Conservation (phyloP, 2,888 invertebrate species). For the Macroteleia sp. region DNA sequence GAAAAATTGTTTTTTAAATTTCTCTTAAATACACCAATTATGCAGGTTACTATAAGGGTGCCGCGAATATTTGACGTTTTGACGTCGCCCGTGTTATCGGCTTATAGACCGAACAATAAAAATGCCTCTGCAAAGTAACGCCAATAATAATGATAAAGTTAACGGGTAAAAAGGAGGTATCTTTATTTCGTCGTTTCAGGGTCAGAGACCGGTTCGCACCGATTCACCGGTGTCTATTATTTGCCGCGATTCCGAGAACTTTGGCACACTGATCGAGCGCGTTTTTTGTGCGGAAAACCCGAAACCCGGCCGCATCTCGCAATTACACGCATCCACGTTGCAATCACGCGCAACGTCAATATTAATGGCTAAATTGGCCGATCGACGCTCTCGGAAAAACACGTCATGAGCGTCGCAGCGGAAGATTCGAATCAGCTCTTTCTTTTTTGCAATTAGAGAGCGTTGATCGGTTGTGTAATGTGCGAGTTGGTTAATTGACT, state of each 20-base stretch:
- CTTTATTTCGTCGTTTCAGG: slow-evolving; percentile 63
- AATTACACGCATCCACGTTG: slow-evolving; percentile 76
- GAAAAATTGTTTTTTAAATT: too few species aligned
- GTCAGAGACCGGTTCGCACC: slow-evolving; percentile 64
- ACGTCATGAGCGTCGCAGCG: slow-evolving; percentile 10
- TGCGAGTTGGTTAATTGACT: slow-evolving; percentile 46
- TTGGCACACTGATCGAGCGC: slow-evolving; percentile 56
- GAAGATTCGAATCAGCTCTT: not conserved
- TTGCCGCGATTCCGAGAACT: slow-evolving; percentile 74
- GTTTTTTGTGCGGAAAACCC: slow-evolving; percentile 67
- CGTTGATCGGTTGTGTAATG: slow-evolving; percentile 17
- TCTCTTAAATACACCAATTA: too few species aligned
- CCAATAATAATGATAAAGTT: slow-evolving; percentile 58
- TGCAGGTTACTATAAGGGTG: too few species aligned
- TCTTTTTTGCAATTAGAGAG: slow-evolving; percentile 35
- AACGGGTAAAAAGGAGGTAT: slow-evolving; percentile 56
- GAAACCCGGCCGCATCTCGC: slow-evolving; percentile 73
- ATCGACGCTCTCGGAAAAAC: slow-evolving; percentile 65
- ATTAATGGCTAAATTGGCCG: slow-evolving; percentile 80
- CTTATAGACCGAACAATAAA: too few species aligned
- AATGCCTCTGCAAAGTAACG: too few species aligned
- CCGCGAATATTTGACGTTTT: too few species aligned
- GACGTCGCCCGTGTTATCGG: too few species aligned
- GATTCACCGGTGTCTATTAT: slow-evolving; percentile 69
- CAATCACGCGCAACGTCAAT: slow-evolving; percentile 80